Evolutionary conservation across 2,797 vertebrate species (phyloP).

Genomic region (Falco naumanni): DNA sequence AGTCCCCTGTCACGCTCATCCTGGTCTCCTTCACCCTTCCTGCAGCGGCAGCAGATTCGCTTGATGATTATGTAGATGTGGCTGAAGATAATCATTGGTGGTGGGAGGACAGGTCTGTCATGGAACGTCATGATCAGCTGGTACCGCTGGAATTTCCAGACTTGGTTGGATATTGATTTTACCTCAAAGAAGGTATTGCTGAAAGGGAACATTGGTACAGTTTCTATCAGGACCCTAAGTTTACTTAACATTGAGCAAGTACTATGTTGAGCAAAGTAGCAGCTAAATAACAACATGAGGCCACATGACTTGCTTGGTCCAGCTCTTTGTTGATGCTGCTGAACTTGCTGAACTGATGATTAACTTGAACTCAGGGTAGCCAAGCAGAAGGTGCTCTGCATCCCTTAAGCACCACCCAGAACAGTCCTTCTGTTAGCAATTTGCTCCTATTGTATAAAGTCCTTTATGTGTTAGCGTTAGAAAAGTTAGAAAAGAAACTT

Average conservation of each 20-base stretch:
- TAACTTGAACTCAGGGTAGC: background rate
- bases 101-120: slow-evolving; percentile 96
- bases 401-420: background rate
- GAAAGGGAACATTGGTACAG: slow-evolving; percentile 1
- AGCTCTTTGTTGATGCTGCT: background rate
- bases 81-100: slow-evolving; percentile 96
- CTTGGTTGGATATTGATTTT: slow-evolving; percentile 99
- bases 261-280: background rate
- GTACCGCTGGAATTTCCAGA: slow-evolving; percentile 99
- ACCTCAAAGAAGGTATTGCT: slow-evolving; percentile 99
- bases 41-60: slow-evolving; percentile 86
- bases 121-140: slow-evolving; percentile 99
- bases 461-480: background rate
- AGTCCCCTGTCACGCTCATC: slow-evolving; percentile 94
- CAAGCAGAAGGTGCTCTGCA: background rate
- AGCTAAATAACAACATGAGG: background rate
- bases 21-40: slow-evolving; percentile 85
- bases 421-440: background rate
- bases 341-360: background rate
- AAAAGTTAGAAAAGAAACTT: slow-evolving; percentile 3
- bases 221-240: background rate
- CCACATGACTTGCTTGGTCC: background rate
- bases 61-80: slow-evolving; percentile 91
- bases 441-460: background rate
- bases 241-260: background rate